These are phyloP conservation scores for Oxygymnocypris stewartii DNA, from an alignment of 2,113 vertebrate genomes.

Conservation along the genomic window DNA sequence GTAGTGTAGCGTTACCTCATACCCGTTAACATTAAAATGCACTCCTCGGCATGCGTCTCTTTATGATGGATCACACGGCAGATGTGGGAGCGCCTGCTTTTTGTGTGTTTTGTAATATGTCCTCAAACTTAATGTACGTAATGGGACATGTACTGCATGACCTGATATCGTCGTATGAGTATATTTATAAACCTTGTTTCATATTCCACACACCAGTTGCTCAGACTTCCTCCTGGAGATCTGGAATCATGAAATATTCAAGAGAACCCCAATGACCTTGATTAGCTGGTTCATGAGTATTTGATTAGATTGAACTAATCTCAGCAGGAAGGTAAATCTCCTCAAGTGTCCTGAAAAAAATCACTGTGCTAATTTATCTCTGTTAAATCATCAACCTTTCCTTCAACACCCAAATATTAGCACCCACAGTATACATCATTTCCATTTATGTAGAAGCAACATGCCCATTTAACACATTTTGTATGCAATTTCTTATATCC, in stretches of 20 bases:
- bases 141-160: too few species aligned
- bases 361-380: slow-evolving; percentile 25
- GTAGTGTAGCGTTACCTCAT: too few species aligned
- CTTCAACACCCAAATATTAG: background rate
- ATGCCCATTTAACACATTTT: background rate
- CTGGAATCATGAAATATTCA: slow-evolving; percentile 3
- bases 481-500: background rate
- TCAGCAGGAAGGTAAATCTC: background rate
- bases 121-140: too few species aligned
- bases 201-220: slow-evolving; percentile 1
- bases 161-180: background rate
- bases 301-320: slow-evolving; percentile 10
- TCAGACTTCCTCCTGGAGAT: slow-evolving; percentile 20
- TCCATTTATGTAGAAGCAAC: background rate
- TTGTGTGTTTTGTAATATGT: too few species aligned
- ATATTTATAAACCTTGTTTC: background rate
- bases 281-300: slow-evolving; percentile 20
- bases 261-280: slow-evolving; percentile 16
- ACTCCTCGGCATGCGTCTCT: too few species aligned
- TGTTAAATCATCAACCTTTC: background rate
- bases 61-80: too few species aligned
- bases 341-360: background rate
- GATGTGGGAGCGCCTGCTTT: too few species aligned
- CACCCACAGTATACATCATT: background rate
- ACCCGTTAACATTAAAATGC: too few species aligned